Percentiles rank a stretch among this genome's conserved stretches.
Evolutionary conservation across 1,140 invertebrate genomes (phyloP).

Genomic region (Frieseomelitta varia): DNA sequence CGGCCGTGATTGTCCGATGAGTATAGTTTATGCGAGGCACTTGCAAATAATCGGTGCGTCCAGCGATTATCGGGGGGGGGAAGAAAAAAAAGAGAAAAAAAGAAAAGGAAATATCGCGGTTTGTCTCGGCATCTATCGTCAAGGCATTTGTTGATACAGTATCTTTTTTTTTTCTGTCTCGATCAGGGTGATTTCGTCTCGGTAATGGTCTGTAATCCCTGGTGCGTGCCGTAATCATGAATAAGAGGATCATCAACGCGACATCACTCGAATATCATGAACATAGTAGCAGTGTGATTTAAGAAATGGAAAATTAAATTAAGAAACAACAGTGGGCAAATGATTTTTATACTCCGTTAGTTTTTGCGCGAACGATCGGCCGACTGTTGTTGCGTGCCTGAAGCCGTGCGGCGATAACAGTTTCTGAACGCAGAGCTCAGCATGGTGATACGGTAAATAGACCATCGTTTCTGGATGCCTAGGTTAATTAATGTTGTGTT

Average conservation of each 20-base stretch:
- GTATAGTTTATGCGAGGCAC: slow-evolving; percentile 45
- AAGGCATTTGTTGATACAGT: neutral
- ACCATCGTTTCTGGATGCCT: slow-evolving; percentile 27
- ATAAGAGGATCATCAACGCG: slow-evolving; percentile 39
- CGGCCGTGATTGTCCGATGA: slow-evolving; percentile 5
- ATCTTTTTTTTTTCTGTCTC: no score
- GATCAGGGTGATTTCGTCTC: neutral
- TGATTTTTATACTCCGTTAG: slow-evolving; percentile 46
- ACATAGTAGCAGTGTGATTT: slow-evolving; percentile 52
- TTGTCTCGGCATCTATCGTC: slow-evolving; percentile 9
- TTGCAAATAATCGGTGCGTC: slow-evolving; percentile 42
- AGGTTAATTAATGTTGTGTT: slow-evolving; percentile 49
- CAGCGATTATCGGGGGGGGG: slow-evolving; percentile 15
- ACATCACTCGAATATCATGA: slow-evolving; percentile 43
- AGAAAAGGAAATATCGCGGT: slow-evolving; percentile 21
- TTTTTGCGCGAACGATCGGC: slow-evolving; percentile 56
- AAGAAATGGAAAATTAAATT: slow-evolving; percentile 55
- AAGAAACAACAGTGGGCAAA: slow-evolving; percentile 44
- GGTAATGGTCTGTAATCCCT: neutral
- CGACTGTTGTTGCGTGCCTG: slow-evolving; percentile 72
- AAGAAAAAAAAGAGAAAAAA: neutral
- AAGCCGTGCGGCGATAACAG: slow-evolving; percentile 72
- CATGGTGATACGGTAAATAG: slow-evolving; percentile 81
- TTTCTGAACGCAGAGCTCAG: slow-evolving; percentile 78
- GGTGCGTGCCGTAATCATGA: slow-evolving; percentile 35